Base-by-base conservation (phyloP, 2,888 invertebrate species). In the Tipula vernalis region DNA sequence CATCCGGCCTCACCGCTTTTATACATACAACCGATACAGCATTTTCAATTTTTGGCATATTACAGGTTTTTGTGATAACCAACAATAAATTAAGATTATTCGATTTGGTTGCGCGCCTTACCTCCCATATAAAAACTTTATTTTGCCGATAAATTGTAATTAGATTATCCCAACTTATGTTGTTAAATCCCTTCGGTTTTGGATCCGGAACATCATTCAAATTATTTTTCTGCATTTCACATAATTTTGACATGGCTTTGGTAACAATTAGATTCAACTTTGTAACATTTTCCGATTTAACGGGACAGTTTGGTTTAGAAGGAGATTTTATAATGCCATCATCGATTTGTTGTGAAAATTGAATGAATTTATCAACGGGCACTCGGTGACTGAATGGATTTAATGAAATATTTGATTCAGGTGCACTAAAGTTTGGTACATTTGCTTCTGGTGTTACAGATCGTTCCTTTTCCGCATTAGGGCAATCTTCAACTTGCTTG, bases 101-200 rank as follows among this genome's bases (percentile, higher is more conserved):
- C 5, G 39, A 42, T 87, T 89, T 88, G 36, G 85, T 86, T 0
- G 51, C 39, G 0, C 88, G 87, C 87, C 89, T 89, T 0, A 91
- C 90, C 83, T 91, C 89, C 91, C 91, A 91, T 36, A 91, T 89
- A 51, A 89, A 90, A 0, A 91, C 89, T 28, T 88, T 89, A 0
- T 89, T 89, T 13, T 90, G 89, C 13, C 88, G 88, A 86, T 89
- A 91, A n/a, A 57, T n/a, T 36, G 39, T 57, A 15, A 86, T 86
- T 5, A 86, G 39, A 42, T 87, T 87, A 57, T 87, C 83, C 84
- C 88, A 87, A 28, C 71, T 86, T 86, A 87, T 84, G 2, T 83
- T 88, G 28, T 85, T 83, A 51, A 88, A 84, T 8, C 87, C 90
- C 18, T 87, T 86, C 5, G 84, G 36, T 13, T 47, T 39, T 1